Percentiles rank a stretch among this genome's conserved stretches.
Evolutionary conservation across 2,797 vertebrate genomes (phyloP).

Genomic region (Rhincodon typus): DNA sequence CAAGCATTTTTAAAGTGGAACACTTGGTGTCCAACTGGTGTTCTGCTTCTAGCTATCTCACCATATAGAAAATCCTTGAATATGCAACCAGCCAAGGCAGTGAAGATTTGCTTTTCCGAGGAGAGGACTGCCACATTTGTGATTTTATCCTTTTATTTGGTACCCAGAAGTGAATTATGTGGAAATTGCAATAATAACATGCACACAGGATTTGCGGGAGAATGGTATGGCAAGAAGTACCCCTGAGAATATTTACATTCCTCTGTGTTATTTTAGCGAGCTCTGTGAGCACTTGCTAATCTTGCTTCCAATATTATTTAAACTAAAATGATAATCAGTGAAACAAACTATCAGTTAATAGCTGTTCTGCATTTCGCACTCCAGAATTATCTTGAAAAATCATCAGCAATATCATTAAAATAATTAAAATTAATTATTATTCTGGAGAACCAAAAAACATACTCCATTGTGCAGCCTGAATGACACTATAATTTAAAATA

Average conservation of each 20-base stretch:
- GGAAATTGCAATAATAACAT: background rate
- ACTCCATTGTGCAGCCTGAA: background rate
- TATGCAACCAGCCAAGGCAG: background rate
- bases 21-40: background rate
- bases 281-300: background rate
- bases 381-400: slow-evolving; percentile 28
- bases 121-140: background rate
- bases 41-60: background rate
- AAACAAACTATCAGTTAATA: slow-evolving; percentile 22
- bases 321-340: slow-evolving; percentile 13
- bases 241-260: background rate
- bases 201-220: background rate
- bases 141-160: background rate
- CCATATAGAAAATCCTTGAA: background rate
- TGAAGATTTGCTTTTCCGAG: background rate
- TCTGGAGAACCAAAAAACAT: background rate
- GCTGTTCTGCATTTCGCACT: slow-evolving; percentile 16
- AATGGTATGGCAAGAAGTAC: background rate
- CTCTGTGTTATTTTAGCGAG: background rate
- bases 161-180: background rate
- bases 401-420: slow-evolving; percentile 19
- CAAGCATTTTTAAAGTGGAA: background rate
- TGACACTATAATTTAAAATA: slow-evolving; percentile 15
- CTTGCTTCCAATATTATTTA: background rate
- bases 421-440: slow-evolving; percentile 29